Evolutionary conservation across 2,113 vertebrate species (phyloP), one percentile per base, ranked within the genome.

Genomic region (Ibidorhyncha struthersii): DNA sequence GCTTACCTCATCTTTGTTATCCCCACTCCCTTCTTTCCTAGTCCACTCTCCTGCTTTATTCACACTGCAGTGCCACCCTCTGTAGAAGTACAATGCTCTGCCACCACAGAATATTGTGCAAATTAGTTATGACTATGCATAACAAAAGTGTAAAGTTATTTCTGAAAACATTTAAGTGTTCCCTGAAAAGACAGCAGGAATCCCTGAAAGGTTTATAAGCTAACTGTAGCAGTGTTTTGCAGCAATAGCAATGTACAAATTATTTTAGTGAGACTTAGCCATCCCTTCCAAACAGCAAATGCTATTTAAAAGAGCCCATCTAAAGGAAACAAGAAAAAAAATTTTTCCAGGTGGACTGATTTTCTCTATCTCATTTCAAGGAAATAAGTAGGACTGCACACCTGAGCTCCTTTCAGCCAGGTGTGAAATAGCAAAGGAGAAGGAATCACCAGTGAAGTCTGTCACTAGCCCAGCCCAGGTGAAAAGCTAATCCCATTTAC

Each of bases 121-220:
- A n/a, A 40, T 41, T 7, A 59, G 49, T 41, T 26, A 25, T 0
- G 4, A 47, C 2, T 4, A 32, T 10, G n/a, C 15, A 32, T 40
- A 50, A 52, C 3, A 4, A 8, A 81, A 55, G 27, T 0, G 4
- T 29, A n/a, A 76, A 71, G 23, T 32, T 43, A 36, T 10, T 45
- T 53, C n/a, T 34, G 21, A 77, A 91, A 81, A 53, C 8, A 58
- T 27, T 23, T 12, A 40, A n/a, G 20, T 6, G 18, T 3, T 65
- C 69, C 81, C 77, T 66, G 40, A 4, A 12, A 52, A 77, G 21
- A 26, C 63, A 79, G 25, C 5, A 2, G 36, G 19, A 49, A 81
- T 26, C 11, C 19, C 67, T 2, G 8, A 40, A 73, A 38, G 6
- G 9, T 55, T 86, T 66, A 66, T 55, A 70, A 47, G 45, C 30